Conservation (phyloP, 2,797 vertebrate species). For the Myotis pilosus region DNA sequence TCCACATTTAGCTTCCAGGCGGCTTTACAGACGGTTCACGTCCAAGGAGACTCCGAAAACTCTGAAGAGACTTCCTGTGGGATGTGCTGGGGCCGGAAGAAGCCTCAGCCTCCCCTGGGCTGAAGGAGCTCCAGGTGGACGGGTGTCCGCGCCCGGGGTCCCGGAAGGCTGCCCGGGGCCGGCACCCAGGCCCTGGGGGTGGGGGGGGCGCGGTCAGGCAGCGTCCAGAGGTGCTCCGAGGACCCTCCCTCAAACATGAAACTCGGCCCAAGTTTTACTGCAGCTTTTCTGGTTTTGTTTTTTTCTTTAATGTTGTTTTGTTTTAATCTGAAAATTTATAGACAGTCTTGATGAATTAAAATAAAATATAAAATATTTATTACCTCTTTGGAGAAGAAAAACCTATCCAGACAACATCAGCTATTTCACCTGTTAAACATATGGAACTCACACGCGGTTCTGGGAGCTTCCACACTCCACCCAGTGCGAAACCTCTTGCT, state of each 20-base stretch:
- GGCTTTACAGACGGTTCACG: no score
- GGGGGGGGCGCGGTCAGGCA: no score
- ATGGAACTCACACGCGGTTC: not conserved
- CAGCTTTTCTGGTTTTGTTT: not conserved
- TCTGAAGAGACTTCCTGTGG: no score
- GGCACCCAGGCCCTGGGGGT: fast-evolving
- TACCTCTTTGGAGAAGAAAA: not conserved
- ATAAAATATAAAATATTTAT: not conserved
- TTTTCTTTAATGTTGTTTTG: not conserved
- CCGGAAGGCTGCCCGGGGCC: not conserved
- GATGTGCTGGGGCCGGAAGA: no score
- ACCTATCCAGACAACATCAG: not conserved
- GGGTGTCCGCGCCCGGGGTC: no score
- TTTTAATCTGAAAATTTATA: not conserved
- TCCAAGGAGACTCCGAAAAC: no score
- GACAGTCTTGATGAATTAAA: not conserved
- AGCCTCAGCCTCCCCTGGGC: not conserved
- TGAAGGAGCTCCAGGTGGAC: not conserved
- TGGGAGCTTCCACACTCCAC: not conserved
- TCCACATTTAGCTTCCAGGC: no score
- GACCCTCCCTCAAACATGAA: no score
- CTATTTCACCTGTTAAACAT: not conserved
- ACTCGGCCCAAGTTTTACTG: not conserved
- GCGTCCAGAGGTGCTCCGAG: no score
- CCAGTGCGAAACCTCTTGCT: not conserved